Percentiles rank a stretch among this genome's conserved stretches.
Conservation (phyloP, 1,140 invertebrate species). For the Trachymyrmex cornetzi region DNA sequence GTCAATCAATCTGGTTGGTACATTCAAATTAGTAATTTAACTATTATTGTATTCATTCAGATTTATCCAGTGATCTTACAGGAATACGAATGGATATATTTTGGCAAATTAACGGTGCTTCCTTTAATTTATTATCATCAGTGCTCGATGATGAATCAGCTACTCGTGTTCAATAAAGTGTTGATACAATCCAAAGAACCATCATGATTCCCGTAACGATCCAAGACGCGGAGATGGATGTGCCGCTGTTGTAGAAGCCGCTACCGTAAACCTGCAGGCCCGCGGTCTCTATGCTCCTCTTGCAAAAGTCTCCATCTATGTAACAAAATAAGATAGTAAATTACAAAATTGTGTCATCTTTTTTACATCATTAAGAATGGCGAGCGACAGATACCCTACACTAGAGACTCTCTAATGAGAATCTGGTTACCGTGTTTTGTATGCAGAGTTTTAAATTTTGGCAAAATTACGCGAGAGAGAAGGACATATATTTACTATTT, state of each 20-base stretch:
- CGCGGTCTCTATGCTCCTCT: conserved; percentile 94
- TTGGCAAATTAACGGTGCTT: conserved; percentile 17
- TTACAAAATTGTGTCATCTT: background rate
- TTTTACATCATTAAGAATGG: background rate
- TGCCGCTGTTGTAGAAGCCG: conserved; percentile 90
- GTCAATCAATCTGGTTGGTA: background rate
- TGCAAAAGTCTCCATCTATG: conserved; percentile 93
- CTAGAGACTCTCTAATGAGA: no score
- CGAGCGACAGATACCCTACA: background rate
- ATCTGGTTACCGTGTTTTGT: no score
- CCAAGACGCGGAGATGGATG: conserved; percentile 19
- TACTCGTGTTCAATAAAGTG: conserved; percentile 10
- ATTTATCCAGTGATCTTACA: background rate
- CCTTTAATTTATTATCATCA: background rate
- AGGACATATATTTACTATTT: no score
- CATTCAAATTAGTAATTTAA: background rate
- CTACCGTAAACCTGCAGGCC: conserved; percentile 92
- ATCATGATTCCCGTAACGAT: conserved; percentile 39
- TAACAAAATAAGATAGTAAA: conserved; percentile 69
- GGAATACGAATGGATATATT: conserved; percentile 11
- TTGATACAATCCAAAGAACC: conserved; percentile 50
- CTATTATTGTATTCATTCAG: background rate
- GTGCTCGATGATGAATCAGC: background rate
- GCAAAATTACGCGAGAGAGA: no score
- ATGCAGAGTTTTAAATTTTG: no score